Conservation (phyloP, 2,113 vertebrate genomes). For the Stigmatopora nigra region DNA sequence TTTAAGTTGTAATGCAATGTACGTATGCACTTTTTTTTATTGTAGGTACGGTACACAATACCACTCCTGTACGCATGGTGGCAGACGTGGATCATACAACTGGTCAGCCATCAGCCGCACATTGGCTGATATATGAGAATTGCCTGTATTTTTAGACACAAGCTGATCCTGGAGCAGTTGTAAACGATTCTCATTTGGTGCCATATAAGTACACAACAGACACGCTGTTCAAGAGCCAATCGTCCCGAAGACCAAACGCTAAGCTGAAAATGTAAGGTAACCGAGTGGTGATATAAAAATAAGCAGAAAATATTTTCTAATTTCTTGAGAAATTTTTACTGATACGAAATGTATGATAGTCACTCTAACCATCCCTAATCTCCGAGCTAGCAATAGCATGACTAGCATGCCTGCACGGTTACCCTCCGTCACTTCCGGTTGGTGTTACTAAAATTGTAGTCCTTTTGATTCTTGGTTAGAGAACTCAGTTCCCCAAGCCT, state of each 20-base stretch:
- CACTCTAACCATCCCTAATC: not conserved
- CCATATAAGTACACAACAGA: not conserved
- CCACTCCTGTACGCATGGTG: slow-evolving; percentile 21
- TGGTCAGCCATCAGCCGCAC: not conserved
- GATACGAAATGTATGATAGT: not conserved
- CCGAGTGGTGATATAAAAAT: not conserved
- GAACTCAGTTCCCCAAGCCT: no score
- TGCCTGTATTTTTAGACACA: not conserved
- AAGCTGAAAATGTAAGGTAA: not conserved
- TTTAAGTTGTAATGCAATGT: not conserved
- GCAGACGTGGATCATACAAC: not conserved
- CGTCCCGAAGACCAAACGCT: not conserved
- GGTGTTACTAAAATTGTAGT: not conserved
- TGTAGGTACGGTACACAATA: not conserved
- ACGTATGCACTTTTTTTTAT: not conserved
- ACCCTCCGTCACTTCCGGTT: not conserved
- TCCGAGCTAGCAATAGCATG: not conserved
- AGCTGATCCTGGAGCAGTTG: not conserved
- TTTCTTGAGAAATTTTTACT: not conserved
- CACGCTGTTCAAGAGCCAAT: not conserved
- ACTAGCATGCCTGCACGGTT: not conserved
- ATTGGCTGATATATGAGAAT: no score
- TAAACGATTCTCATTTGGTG: not conserved
- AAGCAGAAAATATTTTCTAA: not conserved
- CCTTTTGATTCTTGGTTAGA: no score